Evolutionary conservation across 2,113 vertebrate genomes (phyloP), one percentile per base, ranked within the genome.

Genomic region (Caranx melampygus): DNA sequence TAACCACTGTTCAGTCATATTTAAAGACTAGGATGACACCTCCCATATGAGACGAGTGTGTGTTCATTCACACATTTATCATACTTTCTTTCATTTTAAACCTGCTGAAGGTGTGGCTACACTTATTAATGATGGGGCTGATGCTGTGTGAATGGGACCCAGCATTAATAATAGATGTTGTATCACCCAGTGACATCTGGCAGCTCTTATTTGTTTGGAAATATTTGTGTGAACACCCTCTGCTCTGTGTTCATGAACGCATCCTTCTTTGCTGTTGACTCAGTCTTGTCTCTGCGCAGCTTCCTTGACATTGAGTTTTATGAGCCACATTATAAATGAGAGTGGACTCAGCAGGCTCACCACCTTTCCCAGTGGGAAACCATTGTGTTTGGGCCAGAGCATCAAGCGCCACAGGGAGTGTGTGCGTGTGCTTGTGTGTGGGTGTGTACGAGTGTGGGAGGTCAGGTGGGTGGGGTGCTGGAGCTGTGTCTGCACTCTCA

Each of bases 371-470:
- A 21, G 74, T 33, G 16, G 59, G 72, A 26, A 63, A 60, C 57
- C 9, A 59, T 74, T 87, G 70, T 85, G 62, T 75, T 80, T 65
- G 44, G 74, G 44, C 49, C 33, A 70, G 69, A 79, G 71, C 54
- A 54, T 47, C 51, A 20, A 44, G 33, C n/a, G 20, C 70, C 44
- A 35, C 64, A 37, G 68, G 33, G 68, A 13, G n/a, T 49, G 71
- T 63, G 34, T 55, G 72, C 31, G 34, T 42, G 21, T 61, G n/a
- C 64, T 31, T 44, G 34, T 10, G 59, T 42, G 58, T 49, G 14
- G 44, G 37, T 62, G 47, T 47, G 63, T 10, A 26, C 11, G 51
- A 34, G 54, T 58, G 62, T 49, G 14, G 9, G 55, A 66, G 65
- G 54, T 77, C 75, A 66, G 42, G 69, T 62, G 65, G 49, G 40